Evolutionary conservation across 1,140 invertebrate species (phyloP).

Genomic region (Macrosteles quadrilineatus): DNA sequence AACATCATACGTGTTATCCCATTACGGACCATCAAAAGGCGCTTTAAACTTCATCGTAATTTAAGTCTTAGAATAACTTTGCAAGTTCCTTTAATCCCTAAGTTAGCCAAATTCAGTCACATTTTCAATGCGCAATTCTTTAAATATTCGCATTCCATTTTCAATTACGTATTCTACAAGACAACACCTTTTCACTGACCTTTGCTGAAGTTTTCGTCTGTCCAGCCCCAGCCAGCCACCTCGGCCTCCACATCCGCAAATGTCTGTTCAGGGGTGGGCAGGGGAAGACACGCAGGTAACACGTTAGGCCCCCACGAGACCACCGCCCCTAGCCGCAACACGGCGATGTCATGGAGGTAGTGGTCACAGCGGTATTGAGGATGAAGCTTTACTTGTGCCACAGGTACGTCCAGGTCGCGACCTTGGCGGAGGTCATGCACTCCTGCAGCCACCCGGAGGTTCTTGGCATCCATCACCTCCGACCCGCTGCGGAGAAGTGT

Average conservation of each 20-base stretch:
- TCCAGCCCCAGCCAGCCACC: slow-evolving; percentile 83
- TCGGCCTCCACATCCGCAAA: slow-evolving; percentile 59
- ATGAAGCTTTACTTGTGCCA: slow-evolving; percentile 66
- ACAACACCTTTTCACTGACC: too few species aligned
- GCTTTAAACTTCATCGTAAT: too few species aligned
- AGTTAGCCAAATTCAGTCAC: too few species aligned
- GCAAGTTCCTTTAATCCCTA: too few species aligned
- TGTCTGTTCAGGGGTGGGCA: slow-evolving; percentile 36
- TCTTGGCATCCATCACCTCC: slow-evolving; percentile 12
- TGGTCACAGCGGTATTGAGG: slow-evolving; percentile 67
- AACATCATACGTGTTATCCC: too few species aligned
- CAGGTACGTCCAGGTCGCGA: slow-evolving; percentile 50
- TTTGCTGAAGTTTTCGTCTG: slow-evolving; percentile 65
- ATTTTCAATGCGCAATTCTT: too few species aligned
- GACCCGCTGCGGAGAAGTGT: slow-evolving; percentile 25
- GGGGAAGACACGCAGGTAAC: slow-evolving; percentile 72
- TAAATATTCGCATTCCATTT: too few species aligned
- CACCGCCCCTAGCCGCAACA: slow-evolving; percentile 65
- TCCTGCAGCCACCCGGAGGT: slow-evolving; percentile 60
- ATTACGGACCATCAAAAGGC: too few species aligned
- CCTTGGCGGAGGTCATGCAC: slow-evolving; percentile 61
- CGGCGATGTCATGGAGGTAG: slow-evolving; percentile 65
- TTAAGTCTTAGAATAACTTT: too few species aligned
- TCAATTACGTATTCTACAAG: too few species aligned
- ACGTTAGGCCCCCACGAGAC: slow-evolving; percentile 67